Evolutionary conservation across 2,113 vertebrate species (phyloP).

Genomic region (Catharus bicknelli): DNA sequence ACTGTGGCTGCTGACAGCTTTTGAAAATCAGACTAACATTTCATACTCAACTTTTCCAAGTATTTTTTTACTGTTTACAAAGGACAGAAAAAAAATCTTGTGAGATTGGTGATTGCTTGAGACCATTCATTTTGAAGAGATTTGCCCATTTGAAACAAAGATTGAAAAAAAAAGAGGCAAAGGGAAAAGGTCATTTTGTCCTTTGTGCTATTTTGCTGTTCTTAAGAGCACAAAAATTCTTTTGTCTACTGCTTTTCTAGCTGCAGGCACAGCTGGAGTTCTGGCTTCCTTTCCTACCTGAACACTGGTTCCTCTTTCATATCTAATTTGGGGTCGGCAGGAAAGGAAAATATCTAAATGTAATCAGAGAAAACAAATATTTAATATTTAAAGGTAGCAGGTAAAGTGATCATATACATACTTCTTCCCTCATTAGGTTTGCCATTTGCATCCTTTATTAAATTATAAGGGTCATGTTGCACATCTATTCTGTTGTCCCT

Average conservation of each 20-base stretch:
- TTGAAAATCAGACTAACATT: constrained; percentile 6
- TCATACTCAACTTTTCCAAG: neutral
- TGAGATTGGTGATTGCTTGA: neutral
- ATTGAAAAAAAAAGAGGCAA: neutral
- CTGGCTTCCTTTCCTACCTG: neutral
- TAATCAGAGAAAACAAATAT: constrained; percentile 23
- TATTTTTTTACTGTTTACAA: constrained; percentile 2
- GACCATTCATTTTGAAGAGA: constrained; percentile 18
- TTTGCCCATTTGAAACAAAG: constrained; percentile 45
- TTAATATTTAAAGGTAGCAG: constrained; percentile 10
- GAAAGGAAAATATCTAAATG: neutral
- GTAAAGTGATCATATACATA: neutral
- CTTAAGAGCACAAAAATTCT: neutral
- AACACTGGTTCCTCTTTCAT: neutral
- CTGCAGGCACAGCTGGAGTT: constrained; percentile 22
- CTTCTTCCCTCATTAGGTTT: constrained; percentile 25
- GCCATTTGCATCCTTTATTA: constrained; percentile 23
- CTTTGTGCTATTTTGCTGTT: neutral
- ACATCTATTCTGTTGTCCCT: neutral
- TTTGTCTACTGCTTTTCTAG: neutral
- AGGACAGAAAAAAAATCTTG: neutral
- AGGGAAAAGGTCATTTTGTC: constrained; percentile 8
- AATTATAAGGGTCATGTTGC: neutral
- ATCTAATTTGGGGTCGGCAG: neutral
- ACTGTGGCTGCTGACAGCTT: neutral